Percentiles rank a stretch among this genome's conserved stretches.
These are phyloP conservation scores for Corbicula japonica DNA, from an alignment of 2,888 invertebrate species.

Conservation along the genomic window DNA sequence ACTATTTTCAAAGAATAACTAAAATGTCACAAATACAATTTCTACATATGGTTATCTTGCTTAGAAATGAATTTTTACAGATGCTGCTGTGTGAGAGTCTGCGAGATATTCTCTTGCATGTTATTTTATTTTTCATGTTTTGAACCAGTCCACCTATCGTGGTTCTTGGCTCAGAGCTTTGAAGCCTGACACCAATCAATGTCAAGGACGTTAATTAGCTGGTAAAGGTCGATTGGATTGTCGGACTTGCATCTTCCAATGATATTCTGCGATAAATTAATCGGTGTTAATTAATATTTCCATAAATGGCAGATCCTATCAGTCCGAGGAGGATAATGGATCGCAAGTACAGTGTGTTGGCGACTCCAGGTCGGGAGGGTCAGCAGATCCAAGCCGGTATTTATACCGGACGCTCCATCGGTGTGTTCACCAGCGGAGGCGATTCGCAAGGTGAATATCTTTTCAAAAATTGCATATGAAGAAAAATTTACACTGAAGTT, in stretches of 20 bases:
- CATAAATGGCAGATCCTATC: slow-evolving; percentile 27
- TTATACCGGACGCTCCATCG: slow-evolving; percentile 94
- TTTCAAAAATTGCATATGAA: no score
- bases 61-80: no score
- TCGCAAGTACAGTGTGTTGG: slow-evolving; percentile 78
- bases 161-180: no score
- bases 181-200: slow-evolving; percentile 7
- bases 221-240: slow-evolving; percentile 33
- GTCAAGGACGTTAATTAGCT: slow-evolving; percentile 57
- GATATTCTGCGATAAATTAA: slow-evolving; percentile 25
- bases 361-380: slow-evolving; percentile 85
- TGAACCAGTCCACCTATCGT: no score
- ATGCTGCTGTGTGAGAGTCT: no score
- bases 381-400: slow-evolving; percentile 81
- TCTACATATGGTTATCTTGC: no score
- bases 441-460: slow-evolving; percentile 93
- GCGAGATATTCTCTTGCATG: no score
- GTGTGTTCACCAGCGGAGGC: slow-evolving; percentile 98
- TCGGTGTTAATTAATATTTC: not conserved
- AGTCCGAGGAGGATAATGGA: not conserved
- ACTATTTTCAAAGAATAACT: no score
- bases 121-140: no score
- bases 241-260: slow-evolving; percentile 30
- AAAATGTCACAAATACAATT: no score
- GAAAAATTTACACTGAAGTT: no score